phyloP scores from a whole-genome alignment of 1,140 invertebrate genomes.

The Heliconius melpomene region DNA sequence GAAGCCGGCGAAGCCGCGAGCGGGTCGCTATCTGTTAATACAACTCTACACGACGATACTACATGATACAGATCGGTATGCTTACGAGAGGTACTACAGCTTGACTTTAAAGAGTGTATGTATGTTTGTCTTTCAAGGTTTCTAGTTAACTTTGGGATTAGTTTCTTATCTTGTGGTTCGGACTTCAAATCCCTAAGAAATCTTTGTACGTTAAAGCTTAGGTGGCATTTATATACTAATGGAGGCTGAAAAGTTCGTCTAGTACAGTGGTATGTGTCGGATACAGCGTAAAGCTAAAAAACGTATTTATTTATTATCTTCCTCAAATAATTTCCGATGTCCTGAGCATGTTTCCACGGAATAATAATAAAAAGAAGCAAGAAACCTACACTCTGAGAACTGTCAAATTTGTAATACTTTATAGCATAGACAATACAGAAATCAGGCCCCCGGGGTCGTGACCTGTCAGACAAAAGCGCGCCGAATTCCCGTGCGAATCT shows the following conservation, averaged over 20 bases:
- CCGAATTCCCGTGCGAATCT: slow-evolving; percentile 67
- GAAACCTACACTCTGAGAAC: slow-evolving; percentile 14
- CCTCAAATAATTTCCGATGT: too few species aligned
- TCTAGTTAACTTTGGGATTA: slow-evolving; percentile 7
- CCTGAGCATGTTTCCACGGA: too few species aligned
- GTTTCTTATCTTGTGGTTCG: neutral
- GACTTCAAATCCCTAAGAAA: neutral
- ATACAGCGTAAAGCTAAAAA: too few species aligned
- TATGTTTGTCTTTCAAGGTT: neutral
- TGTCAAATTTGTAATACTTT: slow-evolving; percentile 4
- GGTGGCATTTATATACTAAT: too few species aligned
- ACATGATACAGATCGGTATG: neutral
- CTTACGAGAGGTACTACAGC: neutral
- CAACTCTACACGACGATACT: neutral
- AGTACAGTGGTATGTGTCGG: too few species aligned
- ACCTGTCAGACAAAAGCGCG: slow-evolving; percentile 53
- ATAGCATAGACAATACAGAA: slow-evolving; percentile 32
- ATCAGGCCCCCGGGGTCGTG: slow-evolving; percentile 50
- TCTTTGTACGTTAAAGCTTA: neutral
- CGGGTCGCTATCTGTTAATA: too few species aligned
- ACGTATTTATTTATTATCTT: too few species aligned
- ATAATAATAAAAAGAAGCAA: slow-evolving; percentile 10
- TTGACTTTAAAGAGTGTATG: neutral
- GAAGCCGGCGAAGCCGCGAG: too few species aligned
- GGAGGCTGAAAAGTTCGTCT: too few species aligned